phyloP scores from a whole-genome alignment of 2,888 invertebrate species.

The Diarsia brunnea region DNA sequence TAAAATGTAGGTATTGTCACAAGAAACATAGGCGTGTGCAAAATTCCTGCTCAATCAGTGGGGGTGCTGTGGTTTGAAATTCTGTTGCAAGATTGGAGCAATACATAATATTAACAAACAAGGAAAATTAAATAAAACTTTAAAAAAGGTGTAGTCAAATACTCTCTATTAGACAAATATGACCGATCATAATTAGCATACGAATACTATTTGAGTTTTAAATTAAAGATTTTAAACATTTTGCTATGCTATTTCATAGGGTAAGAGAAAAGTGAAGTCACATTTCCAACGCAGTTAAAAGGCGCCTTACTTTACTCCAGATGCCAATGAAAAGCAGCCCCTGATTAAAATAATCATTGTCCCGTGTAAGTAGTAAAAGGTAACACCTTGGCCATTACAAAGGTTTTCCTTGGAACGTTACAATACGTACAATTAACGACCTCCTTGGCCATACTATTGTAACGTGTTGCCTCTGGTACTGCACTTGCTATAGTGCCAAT shows the following conservation, averaged over 20 bases:
- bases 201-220: too few relatives aligned
- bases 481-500: slow-evolving; percentile 15
- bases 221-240: too few relatives aligned
- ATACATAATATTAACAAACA: too few relatives aligned
- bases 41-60: too few relatives aligned
- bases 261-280: neutral
- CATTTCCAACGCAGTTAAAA: neutral
- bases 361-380: slow-evolving; percentile 55
- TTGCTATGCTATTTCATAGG: neutral
- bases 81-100: too few relatives aligned
- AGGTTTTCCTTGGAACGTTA: slow-evolving; percentile 44
- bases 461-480: slow-evolving; percentile 9
- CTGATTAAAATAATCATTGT: slow-evolving; percentile 58
- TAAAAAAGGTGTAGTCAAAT: too few relatives aligned
- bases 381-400: slow-evolving; percentile 40
- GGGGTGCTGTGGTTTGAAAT: too few relatives aligned
- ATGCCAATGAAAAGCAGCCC: slow-evolving; percentile 39
- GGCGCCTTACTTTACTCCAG: slow-evolving; percentile 23
- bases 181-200: too few relatives aligned
- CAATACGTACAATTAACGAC: slow-evolving; percentile 56
- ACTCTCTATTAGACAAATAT: too few relatives aligned
- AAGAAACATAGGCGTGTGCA: too few relatives aligned
- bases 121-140: too few relatives aligned
- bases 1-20: too few relatives aligned
- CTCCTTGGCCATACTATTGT: slow-evolving; percentile 40